Evolutionary conservation across 92 coral and sea anemone genomes (phyloP).

Genomic region (Chrysogorgia sp.): DNA sequence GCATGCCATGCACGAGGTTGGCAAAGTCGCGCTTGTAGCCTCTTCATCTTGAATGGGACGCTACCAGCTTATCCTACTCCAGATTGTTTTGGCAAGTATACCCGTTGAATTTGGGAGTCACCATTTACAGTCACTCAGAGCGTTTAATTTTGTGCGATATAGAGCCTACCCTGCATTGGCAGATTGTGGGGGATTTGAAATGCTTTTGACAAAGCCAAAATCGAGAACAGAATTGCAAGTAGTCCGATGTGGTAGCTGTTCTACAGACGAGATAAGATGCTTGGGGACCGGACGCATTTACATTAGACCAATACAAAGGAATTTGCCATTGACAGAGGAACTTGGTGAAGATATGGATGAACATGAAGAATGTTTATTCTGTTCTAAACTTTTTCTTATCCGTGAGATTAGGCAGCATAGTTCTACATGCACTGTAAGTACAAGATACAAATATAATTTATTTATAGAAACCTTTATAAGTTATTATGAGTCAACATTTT

Average conservation of each 20-base stretch:
- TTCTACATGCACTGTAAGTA: slow-evolving; percentile 26
- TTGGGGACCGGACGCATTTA: slow-evolving; percentile 69
- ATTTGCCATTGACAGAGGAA: slow-evolving; percentile 22
- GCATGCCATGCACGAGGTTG: too few relatives aligned
- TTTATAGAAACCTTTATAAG: too few relatives aligned
- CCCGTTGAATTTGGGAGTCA: background rate
- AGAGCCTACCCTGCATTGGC: slow-evolving; percentile 58
- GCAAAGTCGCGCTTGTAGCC: too few relatives aligned
- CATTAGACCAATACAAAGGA: slow-evolving; percentile 62
- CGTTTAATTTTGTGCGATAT: background rate
- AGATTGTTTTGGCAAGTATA: too few relatives aligned
- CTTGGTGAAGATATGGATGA: slow-evolving; percentile 15
- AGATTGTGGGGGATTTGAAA: slow-evolving; percentile 63
- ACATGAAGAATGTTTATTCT: slow-evolving; percentile 55
- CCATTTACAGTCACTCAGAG: background rate
- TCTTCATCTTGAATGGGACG: too few relatives aligned
- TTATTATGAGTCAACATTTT: too few relatives aligned
- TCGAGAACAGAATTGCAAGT: slow-evolving; percentile 54
- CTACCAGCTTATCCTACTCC: too few relatives aligned
- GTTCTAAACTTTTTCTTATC: slow-evolving; percentile 39
- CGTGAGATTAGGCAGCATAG: slow-evolving; percentile 50
- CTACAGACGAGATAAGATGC: slow-evolving; percentile 61
- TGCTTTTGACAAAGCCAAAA: slow-evolving; percentile 42
- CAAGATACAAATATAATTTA: too few relatives aligned
- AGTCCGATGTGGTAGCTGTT: slow-evolving; percentile 56